These are phyloP conservation scores for Macropus fuliginosus DNA, from an alignment of 2,797 vertebrate genomes.

Conservation along the genomic window DNA sequence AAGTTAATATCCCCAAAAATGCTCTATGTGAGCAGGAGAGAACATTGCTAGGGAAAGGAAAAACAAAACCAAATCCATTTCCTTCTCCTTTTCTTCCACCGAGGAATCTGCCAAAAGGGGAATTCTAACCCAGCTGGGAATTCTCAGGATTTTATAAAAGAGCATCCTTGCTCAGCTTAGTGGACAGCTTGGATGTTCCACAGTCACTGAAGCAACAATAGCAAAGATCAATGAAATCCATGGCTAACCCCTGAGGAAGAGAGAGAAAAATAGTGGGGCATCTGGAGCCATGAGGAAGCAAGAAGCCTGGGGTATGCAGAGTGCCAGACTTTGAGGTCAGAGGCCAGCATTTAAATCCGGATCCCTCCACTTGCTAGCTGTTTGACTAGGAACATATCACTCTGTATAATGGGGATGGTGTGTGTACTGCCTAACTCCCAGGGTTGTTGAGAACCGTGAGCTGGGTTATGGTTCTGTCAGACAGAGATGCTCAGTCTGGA, in stretches of 20 bases:
- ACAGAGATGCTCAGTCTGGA: background rate
- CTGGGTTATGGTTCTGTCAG: background rate
- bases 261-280: background rate
- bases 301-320: background rate
- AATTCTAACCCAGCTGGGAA: background rate
- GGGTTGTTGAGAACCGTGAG: background rate
- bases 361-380: background rate
- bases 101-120: conserved; percentile 41
- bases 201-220: background rate
- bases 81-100: conserved; percentile 30
- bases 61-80: background rate
- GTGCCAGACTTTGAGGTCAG: background rate
- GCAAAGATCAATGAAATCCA: background rate
- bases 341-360: background rate
- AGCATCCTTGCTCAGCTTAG: conserved; percentile 17
- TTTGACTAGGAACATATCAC: background rate
- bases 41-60: background rate
- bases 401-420: background rate
- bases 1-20: background rate
- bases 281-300: background rate
- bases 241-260: background rate
- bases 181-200: conserved; percentile 7
- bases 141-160: conserved; percentile 29
- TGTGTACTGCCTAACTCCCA: background rate
- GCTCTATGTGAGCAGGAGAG: background rate